These are phyloP conservation scores for Euleptes europaea DNA, from an alignment of 2,113 vertebrate genomes.

Conservation along the genomic window DNA sequence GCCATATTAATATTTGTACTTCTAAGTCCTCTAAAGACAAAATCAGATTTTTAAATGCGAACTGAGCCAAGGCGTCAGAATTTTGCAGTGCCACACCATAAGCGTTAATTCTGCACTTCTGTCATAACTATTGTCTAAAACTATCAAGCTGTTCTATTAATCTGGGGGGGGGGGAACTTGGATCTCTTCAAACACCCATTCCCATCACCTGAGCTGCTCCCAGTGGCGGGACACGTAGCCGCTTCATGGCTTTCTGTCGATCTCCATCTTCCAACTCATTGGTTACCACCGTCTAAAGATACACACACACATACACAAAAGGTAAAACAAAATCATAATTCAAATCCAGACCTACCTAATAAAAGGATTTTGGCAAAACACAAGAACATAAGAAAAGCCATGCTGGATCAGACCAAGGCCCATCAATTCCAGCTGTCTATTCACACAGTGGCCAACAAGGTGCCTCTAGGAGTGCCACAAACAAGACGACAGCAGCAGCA, in stretches of 20 bases:
- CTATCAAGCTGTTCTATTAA: slow-evolving; percentile 27
- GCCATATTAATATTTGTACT: slow-evolving; percentile 17
- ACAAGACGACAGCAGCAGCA: too few species aligned
- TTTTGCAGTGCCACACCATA: not conserved
- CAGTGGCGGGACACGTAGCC: slow-evolving; percentile 94
- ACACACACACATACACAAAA: slow-evolving; percentile 18
- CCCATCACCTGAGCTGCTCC: slow-evolving; percentile 94
- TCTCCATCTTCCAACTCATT: slow-evolving; percentile 96
- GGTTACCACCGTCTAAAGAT: slow-evolving; percentile 88
- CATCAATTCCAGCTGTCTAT: too few species aligned
- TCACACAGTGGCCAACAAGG: too few species aligned
- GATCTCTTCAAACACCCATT: not conserved
- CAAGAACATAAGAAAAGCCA: too few species aligned
- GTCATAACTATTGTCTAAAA: not conserved
- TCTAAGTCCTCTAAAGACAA: slow-evolving; percentile 19
- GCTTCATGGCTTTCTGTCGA: slow-evolving; percentile 98
- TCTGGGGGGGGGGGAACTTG: not conserved
- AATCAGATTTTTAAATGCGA: not conserved
- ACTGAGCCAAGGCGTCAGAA: not conserved
- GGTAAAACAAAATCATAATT: not conserved
- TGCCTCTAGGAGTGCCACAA: too few species aligned
- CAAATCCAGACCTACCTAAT: not conserved
- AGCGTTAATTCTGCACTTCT: slow-evolving; percentile 20
- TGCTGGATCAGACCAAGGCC: too few species aligned
- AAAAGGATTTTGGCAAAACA: not conserved